Base-by-base conservation (phyloP, 92 coral and sea anemone species). In the Meandrina meandrites region DNA sequence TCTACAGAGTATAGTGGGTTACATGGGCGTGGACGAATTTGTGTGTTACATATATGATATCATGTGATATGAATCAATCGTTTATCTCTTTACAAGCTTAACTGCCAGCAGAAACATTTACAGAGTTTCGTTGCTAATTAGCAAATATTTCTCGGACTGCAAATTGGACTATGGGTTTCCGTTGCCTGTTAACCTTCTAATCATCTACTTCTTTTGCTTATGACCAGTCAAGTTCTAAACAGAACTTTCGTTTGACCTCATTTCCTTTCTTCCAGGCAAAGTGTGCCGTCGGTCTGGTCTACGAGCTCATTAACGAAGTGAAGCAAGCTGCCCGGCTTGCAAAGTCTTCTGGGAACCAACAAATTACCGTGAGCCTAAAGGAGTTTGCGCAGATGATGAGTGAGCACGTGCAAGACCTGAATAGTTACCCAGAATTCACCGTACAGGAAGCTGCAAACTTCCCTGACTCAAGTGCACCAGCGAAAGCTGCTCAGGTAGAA, bases 311-410 rank as follows among this genome's bases (percentile, higher is more conserved):
- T 27, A 73, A 74, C 19, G 87, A 84, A 54, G 57, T 72, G 34
- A 68, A 71, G 50, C 62, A 47, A 54, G 87, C 87, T 45, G 79
- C 80, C n/a, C 42, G 21, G 80, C 87, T 84, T 40, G 87, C 81
- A 28, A 84, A 30, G 71, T 36, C 78, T 34, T 50, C 31, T 84
- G 87, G 87, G 36, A 47, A 47, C n/a, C 51, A 47, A n/a, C 78
- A 84, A 51, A 45, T 45, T 14, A 47, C 69, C 51, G 15, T 45
- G 80, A 84, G 71, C 19, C 45, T 84, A 16, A 56, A 84, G 66
- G 87, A 84, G 87, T 84, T 84, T 84, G 87, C 80, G 54, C 79
- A 54, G 71, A 69, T 84, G 87, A 17, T 84, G 37, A 50, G 79
- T 16, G 79, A 47, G 36, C 73, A 57, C 27, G 87, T 74, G 28